A percentile compares a stretch with the other conserved stretches of the same genome.
Conservation (phyloP, 2,797 vertebrate species). For the Cuniculus paca region DNA sequence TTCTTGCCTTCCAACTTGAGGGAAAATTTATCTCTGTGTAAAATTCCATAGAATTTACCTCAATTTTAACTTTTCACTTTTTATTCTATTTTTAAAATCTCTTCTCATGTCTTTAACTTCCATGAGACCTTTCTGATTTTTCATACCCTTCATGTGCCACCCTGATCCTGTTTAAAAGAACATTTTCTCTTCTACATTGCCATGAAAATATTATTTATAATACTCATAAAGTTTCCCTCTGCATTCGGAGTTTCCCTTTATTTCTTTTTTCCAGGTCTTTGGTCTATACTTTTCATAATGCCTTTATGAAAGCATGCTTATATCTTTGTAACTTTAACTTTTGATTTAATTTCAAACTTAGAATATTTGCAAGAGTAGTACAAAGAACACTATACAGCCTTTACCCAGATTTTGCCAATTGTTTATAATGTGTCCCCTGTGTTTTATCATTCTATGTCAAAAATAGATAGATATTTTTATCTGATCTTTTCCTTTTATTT, state of each 20-base stretch:
- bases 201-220: constrained; percentile 3
- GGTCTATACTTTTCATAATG: not conserved
- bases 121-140: not conserved
- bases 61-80: constrained; percentile 24
- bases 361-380: not conserved
- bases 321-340: not conserved
- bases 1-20: not conserved
- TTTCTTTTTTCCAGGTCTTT: not conserved
- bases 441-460: not conserved
- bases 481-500: not conserved
- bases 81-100: not conserved
- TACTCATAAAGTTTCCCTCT: not conserved
- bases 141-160: not conserved
- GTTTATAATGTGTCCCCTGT: not conserved
- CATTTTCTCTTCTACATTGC: not conserved
- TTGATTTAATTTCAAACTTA: not conserved
- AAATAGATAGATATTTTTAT: not conserved
- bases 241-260: not conserved
- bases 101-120: not conserved
- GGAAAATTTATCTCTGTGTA: not conserved
- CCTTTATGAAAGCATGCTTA: not conserved
- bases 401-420: not conserved
- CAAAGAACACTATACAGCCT: not conserved
- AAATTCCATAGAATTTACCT: not conserved
- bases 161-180: not conserved